Percentiles rank a stretch among this genome's conserved stretches.
Conservation (phyloP, 92 coral and sea anemone genomes). For the Ricordea florida region DNA sequence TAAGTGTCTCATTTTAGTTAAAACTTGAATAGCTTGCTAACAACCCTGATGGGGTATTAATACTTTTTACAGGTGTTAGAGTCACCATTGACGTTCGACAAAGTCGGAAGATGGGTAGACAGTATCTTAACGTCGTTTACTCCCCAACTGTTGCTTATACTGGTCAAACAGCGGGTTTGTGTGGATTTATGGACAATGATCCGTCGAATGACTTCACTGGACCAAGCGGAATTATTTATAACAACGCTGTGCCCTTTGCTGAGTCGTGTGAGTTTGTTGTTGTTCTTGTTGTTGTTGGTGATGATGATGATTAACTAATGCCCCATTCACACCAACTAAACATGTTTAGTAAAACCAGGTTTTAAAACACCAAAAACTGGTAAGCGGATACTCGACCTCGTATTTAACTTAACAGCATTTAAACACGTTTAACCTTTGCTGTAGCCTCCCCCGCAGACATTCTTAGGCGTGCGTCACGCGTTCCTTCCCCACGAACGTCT, state of each 20-base stretch:
- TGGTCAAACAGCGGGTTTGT: conserved; percentile 66
- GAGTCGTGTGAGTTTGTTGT: conserved; percentile 60
- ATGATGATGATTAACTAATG: too few species aligned
- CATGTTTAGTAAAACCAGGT: too few species aligned
- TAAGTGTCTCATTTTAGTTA: too few species aligned
- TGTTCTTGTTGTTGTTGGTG: not conserved
- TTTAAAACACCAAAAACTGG: too few species aligned
- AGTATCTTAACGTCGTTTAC: conserved; percentile 51
- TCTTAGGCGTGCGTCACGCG: too few species aligned
- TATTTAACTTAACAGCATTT: too few species aligned
- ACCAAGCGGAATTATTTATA: conserved; percentile 38
- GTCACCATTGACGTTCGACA: conserved; percentile 61
- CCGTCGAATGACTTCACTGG: conserved; percentile 66
- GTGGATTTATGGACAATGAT: conserved; percentile 74
- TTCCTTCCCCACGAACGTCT: too few species aligned
- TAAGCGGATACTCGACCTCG: too few species aligned
- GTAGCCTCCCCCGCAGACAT: too few species aligned
- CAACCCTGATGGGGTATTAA: not conserved
- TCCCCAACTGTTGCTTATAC: conserved; percentile 55
- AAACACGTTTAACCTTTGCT: too few species aligned
- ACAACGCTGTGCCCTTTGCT: conserved; percentile 54
- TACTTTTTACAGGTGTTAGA: conserved; percentile 29
- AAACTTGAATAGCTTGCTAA: too few species aligned
- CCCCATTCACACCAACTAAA: too few species aligned
- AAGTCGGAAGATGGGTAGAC: conserved; percentile 63